Evolutionary conservation across 2,797 vertebrate species (phyloP), one percentile per base, ranked within the genome.

Genomic region (Myripristis jacobus): DNA sequence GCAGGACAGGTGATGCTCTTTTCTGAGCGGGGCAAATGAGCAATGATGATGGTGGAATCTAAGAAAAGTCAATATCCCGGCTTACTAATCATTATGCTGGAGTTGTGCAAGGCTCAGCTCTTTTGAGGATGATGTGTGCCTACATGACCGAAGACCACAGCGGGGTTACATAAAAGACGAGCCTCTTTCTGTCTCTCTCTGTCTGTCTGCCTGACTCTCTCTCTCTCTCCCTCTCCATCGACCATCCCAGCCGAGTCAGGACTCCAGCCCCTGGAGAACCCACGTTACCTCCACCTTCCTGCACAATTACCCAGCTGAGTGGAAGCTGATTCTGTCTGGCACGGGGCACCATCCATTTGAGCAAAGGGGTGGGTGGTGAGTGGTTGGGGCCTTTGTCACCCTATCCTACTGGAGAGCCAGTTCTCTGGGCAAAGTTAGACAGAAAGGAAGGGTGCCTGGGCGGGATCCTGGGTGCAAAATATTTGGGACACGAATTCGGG

Each of bases 281-380:
- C 55, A 38, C 1, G 60, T 87, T 86, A 77, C 65, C 58, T 79
- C 76, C 80, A 83, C 74, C 65, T 85, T 66, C 60, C 60, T 90
- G 86, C 84, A 86, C 89, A 89, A 91, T 92, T 80, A 81, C 76
- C 73, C 58, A 79, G n/a, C 75, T 71, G 62, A 87, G 86, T 79
- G 81, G 81, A 91, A 90, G 73, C 73, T 61, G 79, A 70, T 60
- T 66, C 27, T 79, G 82, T 87, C 82, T 90, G 82, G 75, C 73
- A 59, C 61, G 19, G 60, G 56, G 63, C 52, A 70, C 63, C 67
- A 72, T 85, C n/a, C n/a, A n/a, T n/a, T 76, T 78, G 59, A 59
- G 58, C 36, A 1, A 7, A 29, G 60, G 50, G 15, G 58, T 62
- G 34, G 27, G 25, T 11, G 15, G 63, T n/a, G n/a, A n/a, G n/a